A percentile compares a stretch with the other conserved stretches of the same genome.
These are phyloP conservation scores for Drosophila kambysellisi DNA, from an alignment of 2,888 invertebrate species.

Conservation along the genomic window DNA sequence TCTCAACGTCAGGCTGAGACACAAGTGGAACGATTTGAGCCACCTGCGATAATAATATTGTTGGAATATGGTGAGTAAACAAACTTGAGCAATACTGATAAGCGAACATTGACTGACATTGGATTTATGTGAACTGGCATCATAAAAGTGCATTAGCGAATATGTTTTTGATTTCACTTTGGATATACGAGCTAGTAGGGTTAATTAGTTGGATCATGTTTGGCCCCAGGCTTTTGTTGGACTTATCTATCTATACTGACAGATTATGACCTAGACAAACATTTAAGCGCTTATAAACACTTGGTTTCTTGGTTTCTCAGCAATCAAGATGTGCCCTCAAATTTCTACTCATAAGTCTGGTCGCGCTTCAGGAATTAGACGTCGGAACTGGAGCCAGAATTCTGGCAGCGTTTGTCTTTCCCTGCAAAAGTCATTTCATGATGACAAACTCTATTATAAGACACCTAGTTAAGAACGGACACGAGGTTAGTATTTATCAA, in stretches of 20 bases:
- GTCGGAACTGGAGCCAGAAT: conserved; percentile 75
- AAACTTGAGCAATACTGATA: neutral
- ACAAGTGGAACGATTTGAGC: neutral
- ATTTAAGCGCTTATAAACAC: neutral
- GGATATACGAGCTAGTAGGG: neutral
- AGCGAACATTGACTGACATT: neutral
- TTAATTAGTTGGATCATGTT: neutral
- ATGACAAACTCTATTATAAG: conserved; percentile 84
- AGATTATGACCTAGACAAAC: neutral
- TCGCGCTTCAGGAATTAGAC: conserved; percentile 38
- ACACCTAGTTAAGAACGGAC: conserved; percentile 84
- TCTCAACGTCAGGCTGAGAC: neutral
- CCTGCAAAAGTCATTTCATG: conserved; percentile 85
- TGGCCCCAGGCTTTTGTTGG: neutral
- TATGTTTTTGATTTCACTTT: neutral
- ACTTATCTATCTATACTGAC: neutral
- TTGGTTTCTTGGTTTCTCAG: conserved; percentile 7
- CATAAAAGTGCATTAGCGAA: neutral
- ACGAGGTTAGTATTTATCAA: conserved; percentile 71
- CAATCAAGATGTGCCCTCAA: conserved; percentile 1
- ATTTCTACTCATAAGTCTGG: conserved; percentile 26
- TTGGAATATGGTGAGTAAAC: conserved; percentile 11
- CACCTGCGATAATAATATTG: too few relatives aligned
- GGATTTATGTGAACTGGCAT: neutral
- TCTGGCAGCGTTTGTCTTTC: conserved; percentile 84